Base-by-base conservation (phyloP, 2,113 vertebrate species). In the Cyphomyrus plagiostoma region DNA sequence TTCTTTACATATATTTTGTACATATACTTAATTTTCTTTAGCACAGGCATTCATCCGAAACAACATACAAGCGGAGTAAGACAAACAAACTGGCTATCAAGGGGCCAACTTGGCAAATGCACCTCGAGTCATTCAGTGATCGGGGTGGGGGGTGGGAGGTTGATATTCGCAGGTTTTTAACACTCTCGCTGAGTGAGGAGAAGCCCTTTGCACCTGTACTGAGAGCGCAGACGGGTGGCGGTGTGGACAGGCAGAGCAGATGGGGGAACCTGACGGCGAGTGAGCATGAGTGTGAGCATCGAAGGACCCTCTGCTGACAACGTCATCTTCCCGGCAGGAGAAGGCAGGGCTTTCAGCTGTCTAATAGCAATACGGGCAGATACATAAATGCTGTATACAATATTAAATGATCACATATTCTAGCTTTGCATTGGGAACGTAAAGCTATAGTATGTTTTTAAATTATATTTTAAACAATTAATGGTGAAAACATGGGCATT, bases 91-190 rank as follows among this genome's bases (percentile, higher is more conserved):
- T 11, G 1, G 7, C 58, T 11, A 10, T 66, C 56, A 8, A 7
- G 21, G 23, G 23, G 56, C 0, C 23, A n/a, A n/a, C 56, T 9
- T 23, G 56, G 56, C 23, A 1, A 88, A 19, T 10, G 3, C 17
- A 80, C 62, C 2, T n/a, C 11, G 5, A 48, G 39, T 56, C 19
- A n/a, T 85, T 85, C 39, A 46, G 19, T 21, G 42, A 35, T 7
- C 3, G 3, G 45, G 45, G 17, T 85, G 77, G 74, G 70, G 66
- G 82, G 89, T 89, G 90, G 53, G 85, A 3, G 50, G 13, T 11
- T 53, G 50, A 53, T 53, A 90, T 93, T 93, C 93, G 92, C 90
- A 91, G 90, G 93, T 92, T 93, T 91, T 95, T 94, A 92, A 89
- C 93, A 87, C 91, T 45, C 89, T 86, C 89, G 87, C 91, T 91